Base-by-base conservation (phyloP, 2,888 invertebrate genomes). In the Agonopterix subpropinquella region DNA sequence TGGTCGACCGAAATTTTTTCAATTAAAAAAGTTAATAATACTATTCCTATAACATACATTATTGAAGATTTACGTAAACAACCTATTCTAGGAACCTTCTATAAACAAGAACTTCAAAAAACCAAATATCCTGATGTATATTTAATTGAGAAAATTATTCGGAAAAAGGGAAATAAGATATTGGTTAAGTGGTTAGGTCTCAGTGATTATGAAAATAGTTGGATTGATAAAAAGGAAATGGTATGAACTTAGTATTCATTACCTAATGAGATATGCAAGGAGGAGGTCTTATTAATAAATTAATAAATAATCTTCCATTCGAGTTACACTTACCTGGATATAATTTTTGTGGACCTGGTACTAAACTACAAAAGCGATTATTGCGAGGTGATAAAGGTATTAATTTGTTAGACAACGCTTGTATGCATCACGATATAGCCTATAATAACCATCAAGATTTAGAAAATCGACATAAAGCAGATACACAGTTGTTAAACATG, bases 321-420 rank as follows among this genome's bases (percentile, higher is more conserved):
- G 58, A 63, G 44, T 43, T 61, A 37, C 61, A 65, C 44, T 49
- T 62, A 47, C 67, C 64, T 13, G 64, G 64, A 9, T 63, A 61
- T 43, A 55, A 66, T 15, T 62, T 56, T 45, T 62, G 61, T 45
- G 61, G 60, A 0, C 61, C 61, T 0, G 62, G 63, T 2, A 63
- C 63, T 47, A 66, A 58, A 49, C 55, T 57, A 62, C 46, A 52
- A 57, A 61, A 58, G 65, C 58, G 51, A 58, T 62, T 52, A 57
- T 56, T 5, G 63, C 64, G 74, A 36, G 71, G 70, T 11, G 73
- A 77, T 58, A 49, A 39, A 28, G 73, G 73, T 10, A 57, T 59
- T 0, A 62, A 62, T 43, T 7, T 45, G 15, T 39, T 61, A 28
- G 59, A 62, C 47, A 56, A 58, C 42, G 48, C 45, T 46, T 61